Base-by-base conservation (phyloP, 2,888 invertebrate species). In the Ophion slaviceki region DNA sequence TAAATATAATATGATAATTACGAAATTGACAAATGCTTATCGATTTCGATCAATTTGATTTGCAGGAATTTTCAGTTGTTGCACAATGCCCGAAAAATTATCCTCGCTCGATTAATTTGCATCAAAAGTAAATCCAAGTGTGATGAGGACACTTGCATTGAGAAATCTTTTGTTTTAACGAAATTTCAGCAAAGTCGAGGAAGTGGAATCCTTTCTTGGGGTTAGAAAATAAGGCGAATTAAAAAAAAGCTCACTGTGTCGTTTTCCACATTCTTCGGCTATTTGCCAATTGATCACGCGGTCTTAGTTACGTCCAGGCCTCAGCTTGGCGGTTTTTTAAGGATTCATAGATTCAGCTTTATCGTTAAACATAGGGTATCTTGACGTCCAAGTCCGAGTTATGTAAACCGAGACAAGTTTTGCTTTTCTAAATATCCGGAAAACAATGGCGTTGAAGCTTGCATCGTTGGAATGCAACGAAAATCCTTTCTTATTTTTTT, bases 301-400 rank as follows among this genome's bases (percentile, higher is more conserved):
- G 79, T 40, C 62, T 32, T 89, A 86, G 88, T 88, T 87, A 90
- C 89, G 89, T 91, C 89, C 87, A 89, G 81, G 89, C 89, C 68
- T 82, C 86, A 87, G 70, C 64, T 78, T 75, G 68, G 89, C 89
- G 88, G 91, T 93, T 92, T 93, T 90, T 93, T 93, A 93, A 92
- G 93, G 93, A 92, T 93, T 93, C 93, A 89, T 90, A 89, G 90
- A 62, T 89, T 91, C 91, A 89, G 87, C 91, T 91, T 92, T 92
- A 91, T 92, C 91, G 91, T 92, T 92, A 91, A 92, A 92, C 90
- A 91, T 87, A 20, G 24, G 66, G 53, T 86, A 36, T 75, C 17
- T 53, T 64, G 11, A 14, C 57, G 70, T 32, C 64, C 36, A 36
- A 36, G 82, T 87, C 87, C 84, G 81, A 87, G 82, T 92, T 92